phyloP scores from a whole-genome alignment of 2,888 invertebrate genomes.

The Eupithecia inturbata region DNA sequence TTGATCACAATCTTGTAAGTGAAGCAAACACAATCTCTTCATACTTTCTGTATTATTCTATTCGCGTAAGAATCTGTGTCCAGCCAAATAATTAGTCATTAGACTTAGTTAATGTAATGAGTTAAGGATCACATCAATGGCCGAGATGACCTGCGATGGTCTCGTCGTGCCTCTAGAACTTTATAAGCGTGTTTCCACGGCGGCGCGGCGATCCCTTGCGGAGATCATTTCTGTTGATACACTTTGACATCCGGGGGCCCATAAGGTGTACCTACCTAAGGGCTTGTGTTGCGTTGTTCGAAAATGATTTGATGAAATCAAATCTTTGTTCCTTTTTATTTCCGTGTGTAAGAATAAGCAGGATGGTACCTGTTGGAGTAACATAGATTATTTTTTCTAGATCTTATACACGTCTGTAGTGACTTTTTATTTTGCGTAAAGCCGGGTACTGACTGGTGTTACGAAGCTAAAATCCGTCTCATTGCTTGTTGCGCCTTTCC shows the following conservation, averaged over 20 bases:
- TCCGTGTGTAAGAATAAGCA: not conserved
- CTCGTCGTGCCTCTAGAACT: not conserved
- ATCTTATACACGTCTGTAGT: not conserved
- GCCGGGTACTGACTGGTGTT: no score
- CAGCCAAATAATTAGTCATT: not conserved
- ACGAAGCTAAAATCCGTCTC: no score
- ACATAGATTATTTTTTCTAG: not conserved
- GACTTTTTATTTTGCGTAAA: not conserved
- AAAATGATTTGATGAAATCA: not conserved
- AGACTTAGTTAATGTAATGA: not conserved
- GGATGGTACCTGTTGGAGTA: not conserved
- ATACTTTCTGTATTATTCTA: not conserved
- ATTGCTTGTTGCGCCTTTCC: no score
- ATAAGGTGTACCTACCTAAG: not conserved
- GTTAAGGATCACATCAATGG: not conserved
- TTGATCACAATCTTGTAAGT: not conserved
- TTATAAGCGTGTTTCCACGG: no score
- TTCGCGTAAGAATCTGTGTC: not conserved
- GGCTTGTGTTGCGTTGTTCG: not conserved
- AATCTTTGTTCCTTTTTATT: not conserved
- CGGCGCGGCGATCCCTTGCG: no score
- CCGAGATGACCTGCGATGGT: not conserved
- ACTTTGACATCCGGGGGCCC: not conserved
- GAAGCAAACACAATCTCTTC: not conserved
- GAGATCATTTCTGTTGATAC: not conserved